These are phyloP conservation scores for Lophotis ruficrista DNA, from an alignment of 2,113 vertebrate species.

Conservation along the genomic window DNA sequence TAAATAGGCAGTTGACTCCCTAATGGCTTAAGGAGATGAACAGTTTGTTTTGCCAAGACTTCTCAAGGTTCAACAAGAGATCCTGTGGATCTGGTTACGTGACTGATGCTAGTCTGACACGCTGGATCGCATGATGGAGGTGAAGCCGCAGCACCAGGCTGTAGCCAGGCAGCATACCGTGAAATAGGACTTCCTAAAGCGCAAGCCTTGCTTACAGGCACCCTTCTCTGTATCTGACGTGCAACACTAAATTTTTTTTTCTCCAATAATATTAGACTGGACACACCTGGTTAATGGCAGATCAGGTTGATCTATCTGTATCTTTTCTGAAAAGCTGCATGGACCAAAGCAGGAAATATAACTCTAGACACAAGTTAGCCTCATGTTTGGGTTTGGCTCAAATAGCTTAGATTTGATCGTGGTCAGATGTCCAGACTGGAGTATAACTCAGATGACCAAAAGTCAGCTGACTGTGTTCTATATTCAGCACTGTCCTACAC, in stretches of 20 bases:
- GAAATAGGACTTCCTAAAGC: neutral
- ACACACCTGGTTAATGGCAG: neutral
- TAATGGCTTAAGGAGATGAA: neutral
- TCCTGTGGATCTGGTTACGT: slow-evolving; percentile 15
- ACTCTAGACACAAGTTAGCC: neutral
- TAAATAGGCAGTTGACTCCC: slow-evolving; percentile 2
- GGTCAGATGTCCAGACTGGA: neutral
- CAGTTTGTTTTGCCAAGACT: neutral
- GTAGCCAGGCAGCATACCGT: neutral
- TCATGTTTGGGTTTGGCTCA: neutral
- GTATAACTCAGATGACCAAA: neutral
- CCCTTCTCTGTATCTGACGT: neutral
- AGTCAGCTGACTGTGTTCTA: neutral
- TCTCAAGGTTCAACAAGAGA: slow-evolving; percentile 5
- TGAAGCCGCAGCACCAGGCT: neutral
- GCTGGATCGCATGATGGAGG: neutral
- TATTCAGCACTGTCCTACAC: neutral
- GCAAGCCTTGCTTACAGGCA: neutral
- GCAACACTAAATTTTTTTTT: neutral
- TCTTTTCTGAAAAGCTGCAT: neutral
- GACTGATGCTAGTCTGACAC: neutral
- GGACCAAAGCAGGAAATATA: neutral
- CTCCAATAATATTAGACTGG: neutral
- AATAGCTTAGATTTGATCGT: neutral
- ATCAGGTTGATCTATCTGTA: neutral